Conservation (phyloP, 2,888 invertebrate species). For the Lymantria dispar region DNA sequence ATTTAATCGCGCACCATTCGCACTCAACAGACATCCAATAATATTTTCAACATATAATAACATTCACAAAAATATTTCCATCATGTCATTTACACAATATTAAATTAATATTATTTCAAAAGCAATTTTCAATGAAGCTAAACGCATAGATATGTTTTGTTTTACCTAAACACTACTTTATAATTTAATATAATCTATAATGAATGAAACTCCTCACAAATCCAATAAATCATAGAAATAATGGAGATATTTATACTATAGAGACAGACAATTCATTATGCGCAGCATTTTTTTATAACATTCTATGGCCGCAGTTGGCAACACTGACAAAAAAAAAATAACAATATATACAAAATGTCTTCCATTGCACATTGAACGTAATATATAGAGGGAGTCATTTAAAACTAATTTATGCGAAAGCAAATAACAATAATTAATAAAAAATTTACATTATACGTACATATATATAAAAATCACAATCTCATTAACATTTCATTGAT, state of each 20-base stretch:
- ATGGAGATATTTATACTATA: background rate
- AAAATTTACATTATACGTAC: slow-evolving; percentile 30
- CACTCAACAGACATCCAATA: slow-evolving; percentile 44
- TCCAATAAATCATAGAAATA: slow-evolving; percentile 3
- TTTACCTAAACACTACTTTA: slow-evolving; percentile 11
- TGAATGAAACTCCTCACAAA: background rate
- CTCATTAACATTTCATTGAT: background rate
- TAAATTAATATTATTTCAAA: background rate
- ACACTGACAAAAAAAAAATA: slow-evolving; percentile 24
- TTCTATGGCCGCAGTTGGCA: slow-evolving; percentile 24
- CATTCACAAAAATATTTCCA: slow-evolving; percentile 32
- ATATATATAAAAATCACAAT: slow-evolving; percentile 18
- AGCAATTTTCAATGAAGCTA: slow-evolving; percentile 6
- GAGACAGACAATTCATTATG: slow-evolving; percentile 9
- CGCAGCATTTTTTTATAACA: slow-evolving; percentile 11
- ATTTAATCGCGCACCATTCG: slow-evolving; percentile 46
- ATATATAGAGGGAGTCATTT: background rate
- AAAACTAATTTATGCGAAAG: slow-evolving; percentile 29
- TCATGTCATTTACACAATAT: background rate
- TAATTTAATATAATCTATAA: slow-evolving; percentile 2
- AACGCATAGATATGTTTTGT: slow-evolving; percentile 21
- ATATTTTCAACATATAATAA: slow-evolving; percentile 28
- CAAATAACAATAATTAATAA: slow-evolving; percentile 23
- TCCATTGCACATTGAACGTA: background rate
- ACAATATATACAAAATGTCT: slow-evolving; percentile 33